Base-by-base conservation (phyloP, 2,888 invertebrate species). In the Tetragonisca angustula region DNA sequence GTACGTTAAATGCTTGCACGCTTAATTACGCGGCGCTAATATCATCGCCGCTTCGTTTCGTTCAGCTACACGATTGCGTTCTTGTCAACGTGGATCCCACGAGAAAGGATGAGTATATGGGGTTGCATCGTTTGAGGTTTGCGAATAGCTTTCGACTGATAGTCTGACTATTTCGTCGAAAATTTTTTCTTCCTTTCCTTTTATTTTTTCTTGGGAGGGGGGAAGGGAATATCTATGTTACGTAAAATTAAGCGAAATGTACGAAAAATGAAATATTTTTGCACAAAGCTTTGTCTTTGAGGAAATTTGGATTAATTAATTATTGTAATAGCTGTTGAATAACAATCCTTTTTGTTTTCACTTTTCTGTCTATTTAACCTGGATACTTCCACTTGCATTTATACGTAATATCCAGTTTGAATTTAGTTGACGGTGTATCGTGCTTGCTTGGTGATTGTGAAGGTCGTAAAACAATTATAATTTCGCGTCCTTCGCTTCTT, bases 1-100 rank as follows among this genome's bases (percentile, higher is more conserved):
- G 9, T 43, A 32, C 67, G 49, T 11, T 62, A 54, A 70, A 80
- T 74, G 68, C 81, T 62, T 65, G 32, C 59, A 50, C 52, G 69
- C 43, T 82, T 69, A 80, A 82, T 70, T 70, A 70, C 52, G 49
- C 13, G 71, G 21, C 50, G 54, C 49, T 21, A 64, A 75, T 54
- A 56, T 64, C 13, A 50, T 64, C 15, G 36, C 6, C n/a, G 59
- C 56, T 67, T 52, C 59, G 52, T 61, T 72, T 61, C 52, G 62
- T 72, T 72, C 72, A 79, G 72, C 68, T 54, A 61, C 43, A 43
- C 68, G 15, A 69, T 61, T 76, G 76, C 68, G n/a, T 4, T 24
- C n/a, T 70, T 73, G 71, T 54, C 75, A 36, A 36, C 32, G 67
- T n/a, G 65, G 15, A 61, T 50, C 69, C 3, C 11, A 15, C n/a